Evolutionary conservation across 2,797 vertebrate species (phyloP).

Genomic region (Brotula barbata): DNA sequence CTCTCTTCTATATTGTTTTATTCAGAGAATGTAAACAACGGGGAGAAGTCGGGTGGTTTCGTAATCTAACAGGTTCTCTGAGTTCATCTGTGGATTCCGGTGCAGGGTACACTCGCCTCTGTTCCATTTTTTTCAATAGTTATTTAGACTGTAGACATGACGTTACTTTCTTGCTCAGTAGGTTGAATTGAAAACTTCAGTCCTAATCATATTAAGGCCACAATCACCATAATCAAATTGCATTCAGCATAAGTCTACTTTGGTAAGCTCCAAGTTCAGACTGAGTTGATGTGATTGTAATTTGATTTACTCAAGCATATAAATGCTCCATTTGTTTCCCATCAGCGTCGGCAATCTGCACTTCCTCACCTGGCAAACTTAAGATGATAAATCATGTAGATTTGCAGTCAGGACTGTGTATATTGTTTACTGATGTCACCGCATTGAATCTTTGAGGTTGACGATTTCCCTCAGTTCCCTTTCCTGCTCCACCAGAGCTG

Average conservation of each 20-base stretch:
- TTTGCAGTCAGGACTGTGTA: neutral
- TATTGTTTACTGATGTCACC: neutral
- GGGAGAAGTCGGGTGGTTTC: conserved; percentile 5
- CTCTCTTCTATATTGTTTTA: conserved; percentile 8
- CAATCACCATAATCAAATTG: no score
- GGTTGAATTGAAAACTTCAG: neutral
- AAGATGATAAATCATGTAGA: neutral
- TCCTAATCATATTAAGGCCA: no score
- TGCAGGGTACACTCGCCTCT: no score
- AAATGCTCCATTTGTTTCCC: no score
- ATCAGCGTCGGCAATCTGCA: no score
- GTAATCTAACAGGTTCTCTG: conserved; percentile 4
- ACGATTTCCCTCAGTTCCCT: no score
- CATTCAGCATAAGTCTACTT: no score
- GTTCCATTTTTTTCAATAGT: no score
- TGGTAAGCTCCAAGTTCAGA: no score
- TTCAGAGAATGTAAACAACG: conserved; percentile 3
- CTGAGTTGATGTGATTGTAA: no score
- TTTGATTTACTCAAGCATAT: no score
- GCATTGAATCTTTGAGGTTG: neutral
- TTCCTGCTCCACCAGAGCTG: neutral
- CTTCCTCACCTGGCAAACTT: neutral
- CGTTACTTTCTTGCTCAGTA: neutral
- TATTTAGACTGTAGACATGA: neutral
- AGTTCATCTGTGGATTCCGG: conserved; percentile 14